Evolutionary conservation across 2,797 vertebrate genomes (phyloP).

Genomic region (Aeoliscus strigatus): DNA sequence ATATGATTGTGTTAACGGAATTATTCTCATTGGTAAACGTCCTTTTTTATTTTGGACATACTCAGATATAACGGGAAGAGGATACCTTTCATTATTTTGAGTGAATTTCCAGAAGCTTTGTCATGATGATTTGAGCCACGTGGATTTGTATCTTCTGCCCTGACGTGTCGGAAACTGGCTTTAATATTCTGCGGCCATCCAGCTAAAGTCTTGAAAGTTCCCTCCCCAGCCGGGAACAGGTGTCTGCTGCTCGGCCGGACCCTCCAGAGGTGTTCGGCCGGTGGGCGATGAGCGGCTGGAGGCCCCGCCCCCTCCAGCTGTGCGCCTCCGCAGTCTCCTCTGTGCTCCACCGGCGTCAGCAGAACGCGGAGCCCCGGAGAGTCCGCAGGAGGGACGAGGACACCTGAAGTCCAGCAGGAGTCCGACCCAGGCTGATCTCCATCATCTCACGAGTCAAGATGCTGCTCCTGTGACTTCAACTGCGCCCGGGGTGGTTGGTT

Average conservation of each 20-base stretch:
- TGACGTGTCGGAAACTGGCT: too few relatives aligned
- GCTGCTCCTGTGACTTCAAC: slow-evolving; percentile 6
- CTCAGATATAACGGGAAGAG: too few relatives aligned
- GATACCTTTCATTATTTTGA: too few relatives aligned
- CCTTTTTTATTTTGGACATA: too few relatives aligned
- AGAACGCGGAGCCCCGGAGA: slow-evolving; percentile 40
- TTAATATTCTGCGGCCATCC: too few relatives aligned
- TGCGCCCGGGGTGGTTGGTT: slow-evolving; percentile 6
- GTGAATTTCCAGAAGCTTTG: too few relatives aligned
- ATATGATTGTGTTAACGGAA: too few relatives aligned
- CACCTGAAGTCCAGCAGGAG: slow-evolving; percentile 5
- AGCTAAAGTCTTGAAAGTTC: too few relatives aligned
- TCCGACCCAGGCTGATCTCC: neutral
- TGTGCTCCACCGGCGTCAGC: slow-evolving; percentile 41
- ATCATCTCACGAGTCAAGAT: slow-evolving; percentile 10
- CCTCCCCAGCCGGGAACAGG: neutral
- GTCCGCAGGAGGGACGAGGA: slow-evolving; percentile 45
- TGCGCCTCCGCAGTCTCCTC: slow-evolving; percentile 35
- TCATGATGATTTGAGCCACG: too few relatives aligned
- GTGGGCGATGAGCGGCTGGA: slow-evolving; percentile 20
- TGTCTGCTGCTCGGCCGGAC: slow-evolving; percentile 30
- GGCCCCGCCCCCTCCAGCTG: slow-evolving; percentile 65
- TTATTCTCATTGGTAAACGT: too few relatives aligned
- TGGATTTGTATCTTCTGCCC: too few relatives aligned
- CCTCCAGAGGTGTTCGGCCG: slow-evolving; percentile 40